Conservation (phyloP, 2,113 vertebrate species). For the Pelecanoides urinatrix region DNA sequence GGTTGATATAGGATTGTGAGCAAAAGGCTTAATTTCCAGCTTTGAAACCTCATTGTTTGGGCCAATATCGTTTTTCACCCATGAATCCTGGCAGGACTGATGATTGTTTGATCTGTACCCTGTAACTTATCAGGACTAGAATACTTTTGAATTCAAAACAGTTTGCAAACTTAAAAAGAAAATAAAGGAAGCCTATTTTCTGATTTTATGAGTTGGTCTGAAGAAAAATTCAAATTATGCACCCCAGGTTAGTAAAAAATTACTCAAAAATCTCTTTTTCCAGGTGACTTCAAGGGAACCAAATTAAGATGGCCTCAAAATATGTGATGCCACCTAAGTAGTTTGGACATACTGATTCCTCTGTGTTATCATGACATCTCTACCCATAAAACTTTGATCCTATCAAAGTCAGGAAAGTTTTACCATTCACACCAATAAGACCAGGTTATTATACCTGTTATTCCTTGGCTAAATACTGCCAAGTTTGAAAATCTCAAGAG, state of each 20-base stretch:
- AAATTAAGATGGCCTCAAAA: background rate
- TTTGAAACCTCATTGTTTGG: background rate
- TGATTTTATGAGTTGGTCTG: background rate
- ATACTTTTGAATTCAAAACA: background rate
- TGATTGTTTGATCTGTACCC: background rate
- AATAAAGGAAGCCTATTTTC: background rate
- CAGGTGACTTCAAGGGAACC: background rate
- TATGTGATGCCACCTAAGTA: background rate
- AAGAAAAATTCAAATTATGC: background rate
- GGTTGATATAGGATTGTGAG: rapidly evolving
- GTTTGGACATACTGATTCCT: background rate
- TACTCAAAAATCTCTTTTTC: background rate
- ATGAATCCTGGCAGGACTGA: background rate
- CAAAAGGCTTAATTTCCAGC: background rate
- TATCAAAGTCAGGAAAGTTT: background rate
- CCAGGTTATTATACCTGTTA: background rate
- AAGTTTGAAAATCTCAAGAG: background rate
- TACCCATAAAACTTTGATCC: background rate
- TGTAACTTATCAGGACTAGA: background rate
- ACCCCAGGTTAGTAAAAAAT: background rate
- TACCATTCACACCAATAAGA: background rate
- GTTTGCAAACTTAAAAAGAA: background rate
- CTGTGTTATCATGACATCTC: background rate
- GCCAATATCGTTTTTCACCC: background rate
- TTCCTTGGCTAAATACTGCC: background rate